phyloP scores from a whole-genome alignment of 2,888 invertebrate species.

The Seira ritae region DNA sequence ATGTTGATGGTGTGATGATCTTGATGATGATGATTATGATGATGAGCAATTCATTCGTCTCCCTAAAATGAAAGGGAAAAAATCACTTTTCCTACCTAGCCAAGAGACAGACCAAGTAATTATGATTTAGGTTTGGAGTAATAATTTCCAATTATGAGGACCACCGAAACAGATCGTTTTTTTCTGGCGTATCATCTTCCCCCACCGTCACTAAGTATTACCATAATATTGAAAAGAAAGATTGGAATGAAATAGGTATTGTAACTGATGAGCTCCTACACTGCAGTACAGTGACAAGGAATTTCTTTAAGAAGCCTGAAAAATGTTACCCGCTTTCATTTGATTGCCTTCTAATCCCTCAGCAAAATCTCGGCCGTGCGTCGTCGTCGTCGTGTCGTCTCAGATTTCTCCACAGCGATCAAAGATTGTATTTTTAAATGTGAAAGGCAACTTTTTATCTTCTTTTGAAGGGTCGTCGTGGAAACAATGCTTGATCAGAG shows the following conservation, averaged over 20 bases:
- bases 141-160: not conserved
- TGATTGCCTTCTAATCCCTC: not conserved
- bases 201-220: no score
- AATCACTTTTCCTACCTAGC: not conserved
- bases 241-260: no score
- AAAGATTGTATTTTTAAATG: not conserved
- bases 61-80: not conserved
- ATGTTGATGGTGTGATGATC: no score
- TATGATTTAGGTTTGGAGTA: no score
- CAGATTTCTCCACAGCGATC: not conserved
- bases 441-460: not conserved
- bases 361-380: not conserved
- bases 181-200: not conserved
- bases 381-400: no score
- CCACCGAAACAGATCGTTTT: constrained; percentile 8
- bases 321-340: not conserved
- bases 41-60: not conserved
- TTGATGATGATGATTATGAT: no score
- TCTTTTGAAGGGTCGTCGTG: not conserved
- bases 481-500: not conserved
- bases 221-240: not conserved
- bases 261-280: no score
- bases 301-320: not conserved
- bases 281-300: no score
- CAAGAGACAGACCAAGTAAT: not conserved